These are phyloP conservation scores for Huso huso DNA, from an alignment of 2,797 vertebrate species.

Conservation along the genomic window DNA sequence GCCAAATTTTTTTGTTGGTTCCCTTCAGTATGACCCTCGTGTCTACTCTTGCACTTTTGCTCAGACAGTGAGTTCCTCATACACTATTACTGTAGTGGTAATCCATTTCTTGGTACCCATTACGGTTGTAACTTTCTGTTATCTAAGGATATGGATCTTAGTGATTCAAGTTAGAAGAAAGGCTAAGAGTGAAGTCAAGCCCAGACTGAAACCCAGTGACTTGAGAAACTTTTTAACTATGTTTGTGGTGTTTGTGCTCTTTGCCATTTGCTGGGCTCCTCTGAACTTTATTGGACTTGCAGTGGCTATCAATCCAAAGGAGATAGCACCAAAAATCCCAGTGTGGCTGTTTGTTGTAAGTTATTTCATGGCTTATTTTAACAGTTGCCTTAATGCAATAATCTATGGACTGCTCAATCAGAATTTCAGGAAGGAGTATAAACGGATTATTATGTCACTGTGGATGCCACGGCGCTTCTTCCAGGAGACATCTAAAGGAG, in stretches of 20 bases:
- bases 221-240: conserved; percentile 77
- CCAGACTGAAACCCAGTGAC: conserved; percentile 57
- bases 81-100: conserved; percentile 66
- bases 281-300: conserved; percentile 75
- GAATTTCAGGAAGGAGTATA: conserved; percentile 80
- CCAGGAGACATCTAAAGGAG: conserved; percentile 63
- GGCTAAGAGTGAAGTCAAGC: conserved; percentile 62
- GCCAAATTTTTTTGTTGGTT: conserved; percentile 75
- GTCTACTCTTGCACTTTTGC: conserved; percentile 78
- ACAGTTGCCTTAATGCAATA: conserved; percentile 83
- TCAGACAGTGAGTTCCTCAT: conserved; percentile 68
- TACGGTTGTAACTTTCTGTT: conserved; percentile 73
- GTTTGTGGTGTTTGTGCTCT: conserved; percentile 80
- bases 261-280: conserved; percentile 78
- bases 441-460: conserved; percentile 64
- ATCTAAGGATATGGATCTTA: conserved; percentile 75
- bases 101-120: conserved; percentile 77
- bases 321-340: conserved; percentile 62
- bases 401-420: conserved; percentile 80
- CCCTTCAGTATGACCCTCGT: conserved; percentile 68
- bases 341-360: conserved; percentile 76
- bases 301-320: conserved; percentile 61
- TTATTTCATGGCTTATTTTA: conserved; percentile 85
- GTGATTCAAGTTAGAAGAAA: conserved; percentile 71
- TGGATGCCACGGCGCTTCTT: conserved; percentile 66